Evolutionary conservation across 2,888 invertebrate genomes (phyloP), one percentile per base, ranked within the genome.

Genomic region (Rugalucina vietnamica): DNA sequence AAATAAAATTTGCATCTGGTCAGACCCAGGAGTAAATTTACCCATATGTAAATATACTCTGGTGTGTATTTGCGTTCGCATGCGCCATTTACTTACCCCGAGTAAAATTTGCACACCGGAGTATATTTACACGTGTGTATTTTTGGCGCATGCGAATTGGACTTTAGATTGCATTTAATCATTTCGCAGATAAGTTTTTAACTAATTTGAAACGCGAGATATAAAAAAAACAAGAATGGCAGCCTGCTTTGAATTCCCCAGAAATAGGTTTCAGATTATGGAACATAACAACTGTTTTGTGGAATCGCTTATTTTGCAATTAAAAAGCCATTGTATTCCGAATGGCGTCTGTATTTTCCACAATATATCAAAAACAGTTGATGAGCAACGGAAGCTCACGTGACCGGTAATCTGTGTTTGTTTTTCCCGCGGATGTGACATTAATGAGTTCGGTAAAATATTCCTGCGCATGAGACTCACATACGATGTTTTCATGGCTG

Each of bases 321-420:
- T 65, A 65, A 65, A 65, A 65, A 65, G 21, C 34, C 65, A 65
- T 65, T 65, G 65, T 65, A 5, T 34, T 65, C 34, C 1, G 32
- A 29, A 14, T 32, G 65, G 65, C 65, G 34, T 65, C 65, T 65
- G 65, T 34, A 24, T 65, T 65, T 34, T 65, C 8, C 65, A 65
- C 65, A 65, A 12, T 5, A 34, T 65, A 60, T 65, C 65, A 8
- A 4, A 65, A 54, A 54, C 54, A 57, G 24, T 34, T 34, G 65
- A 65, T 65, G 65, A 65, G 65, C 21, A 34, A 65, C 65, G 65
- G 65, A 65, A 65, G 65, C 65, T 34, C 65, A 65, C 65, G 65
- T 65, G 65, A 65, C 65, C 65, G 65, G 65, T 34, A 65, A 10
- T 34, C 18, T 34, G 18, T 65, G 65, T 65, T 65, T 65, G 65